These are phyloP conservation scores for Mormyrops attenuatus DNA, from an alignment of 2,797 vertebrate genomes.

Conservation along the genomic window DNA sequence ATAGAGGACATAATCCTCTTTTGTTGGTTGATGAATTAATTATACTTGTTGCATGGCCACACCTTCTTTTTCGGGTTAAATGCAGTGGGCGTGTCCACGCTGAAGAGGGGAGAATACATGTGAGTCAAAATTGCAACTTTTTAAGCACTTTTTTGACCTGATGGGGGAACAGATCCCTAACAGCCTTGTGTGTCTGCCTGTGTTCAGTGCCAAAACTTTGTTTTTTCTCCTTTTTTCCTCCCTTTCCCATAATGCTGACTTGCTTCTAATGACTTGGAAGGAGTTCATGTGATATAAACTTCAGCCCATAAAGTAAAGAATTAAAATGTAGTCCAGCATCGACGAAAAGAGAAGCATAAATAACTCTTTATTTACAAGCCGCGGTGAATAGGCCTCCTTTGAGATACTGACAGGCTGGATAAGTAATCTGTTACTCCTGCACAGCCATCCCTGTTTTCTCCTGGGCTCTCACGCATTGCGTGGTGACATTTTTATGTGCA, in stretches of 20 bases:
- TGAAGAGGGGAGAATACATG: not conserved
- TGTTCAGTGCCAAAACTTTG: not conserved
- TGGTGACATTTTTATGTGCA: constrained; percentile 25
- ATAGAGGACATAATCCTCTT: not conserved
- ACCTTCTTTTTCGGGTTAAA: not conserved
- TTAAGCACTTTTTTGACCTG: not conserved
- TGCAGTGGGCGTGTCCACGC: not conserved
- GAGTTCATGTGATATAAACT: constrained; percentile 37
- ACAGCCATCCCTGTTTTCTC: constrained; percentile 22
- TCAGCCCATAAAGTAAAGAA: constrained; percentile 35
- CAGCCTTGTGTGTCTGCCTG: constrained; percentile 7
- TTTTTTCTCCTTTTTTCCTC: constrained; percentile 10
- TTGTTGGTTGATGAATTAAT: not conserved
- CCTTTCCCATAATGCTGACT: constrained; percentile 36
- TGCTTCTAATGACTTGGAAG: constrained; percentile 46
- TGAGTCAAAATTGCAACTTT: not conserved
- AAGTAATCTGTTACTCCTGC: constrained; percentile 19
- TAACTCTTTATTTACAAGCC: constrained; percentile 33
- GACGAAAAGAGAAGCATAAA: constrained; percentile 13
- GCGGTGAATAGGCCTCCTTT: constrained; percentile 37
- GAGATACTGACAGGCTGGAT: constrained; percentile 13
- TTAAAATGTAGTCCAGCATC: constrained; percentile 21
- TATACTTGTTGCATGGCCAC: not conserved
- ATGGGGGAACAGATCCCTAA: not conserved
- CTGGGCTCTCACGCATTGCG: not conserved